Base-by-base conservation (phyloP, 2,113 vertebrate species). In the Oriolus oriolus region DNA sequence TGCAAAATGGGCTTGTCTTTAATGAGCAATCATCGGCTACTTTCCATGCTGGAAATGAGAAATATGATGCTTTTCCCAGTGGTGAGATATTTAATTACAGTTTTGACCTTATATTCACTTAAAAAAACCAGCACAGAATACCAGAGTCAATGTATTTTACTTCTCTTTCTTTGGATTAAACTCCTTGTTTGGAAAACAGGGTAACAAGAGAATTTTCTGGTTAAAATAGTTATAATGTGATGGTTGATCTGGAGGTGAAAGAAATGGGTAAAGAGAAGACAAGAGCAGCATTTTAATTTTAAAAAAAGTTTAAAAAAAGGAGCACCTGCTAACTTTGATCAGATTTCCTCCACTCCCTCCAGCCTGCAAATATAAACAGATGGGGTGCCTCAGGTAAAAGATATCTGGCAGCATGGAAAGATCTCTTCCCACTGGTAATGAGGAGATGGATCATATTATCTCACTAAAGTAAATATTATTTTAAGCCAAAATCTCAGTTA, bases 291-390 rank as follows among this genome's bases (percentile, higher is more conserved):
- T 95, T 97, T 95, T 87, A 96, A 82, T 81, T 63, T 8, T 37
- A 74, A 74, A 30, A 59, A 84, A 65, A 6, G 4, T 8, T 16
- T 1, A 78, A 50, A 52, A 74, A 84, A 90, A 69, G 53, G 26
- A 97, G 80, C 93, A 97, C 96, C 96, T 98, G 97, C 89, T 79
- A 44, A 71, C 35, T 90, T 94, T 94, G 93, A 95, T 97, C 96
- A 90, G 68, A 93, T 96, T 97, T 96, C 95, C 79, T 94, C 57
- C 87, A 68, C 65, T 93, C 83, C 84, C 89, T 79, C 83, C 77
- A 88, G 56, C 70, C 59, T 86, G 74, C 73, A 96, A 87, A 93
- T 86, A 44, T 39, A 96, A 95, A 95, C 96, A 97, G 95, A 96
- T 97, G 93, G 87, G 92, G 96, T 91, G 80, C 94, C 92, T 84